Percentiles rank a stretch among this genome's conserved stretches.
Conservation (phyloP, 2,797 vertebrate species). For the Chaenodraco wilsoni region DNA sequence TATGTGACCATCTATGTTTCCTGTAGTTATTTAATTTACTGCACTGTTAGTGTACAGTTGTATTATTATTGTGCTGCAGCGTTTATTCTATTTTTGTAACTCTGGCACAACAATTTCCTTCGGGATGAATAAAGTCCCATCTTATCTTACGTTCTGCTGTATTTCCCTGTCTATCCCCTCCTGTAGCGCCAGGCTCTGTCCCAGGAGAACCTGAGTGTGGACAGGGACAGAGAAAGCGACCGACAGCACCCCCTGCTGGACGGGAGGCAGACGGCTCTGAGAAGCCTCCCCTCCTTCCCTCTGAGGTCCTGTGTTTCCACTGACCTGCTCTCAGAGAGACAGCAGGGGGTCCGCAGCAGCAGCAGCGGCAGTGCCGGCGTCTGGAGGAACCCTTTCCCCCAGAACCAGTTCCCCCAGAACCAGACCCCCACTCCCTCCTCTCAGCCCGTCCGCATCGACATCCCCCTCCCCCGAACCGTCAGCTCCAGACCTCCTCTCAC, state of each 20-base stretch:
- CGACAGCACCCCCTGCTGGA: constrained; percentile 76
- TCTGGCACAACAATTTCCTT: no score
- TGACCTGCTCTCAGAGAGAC: constrained; percentile 82
- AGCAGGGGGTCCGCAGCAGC: constrained; percentile 78
- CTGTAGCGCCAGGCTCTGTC: constrained; percentile 87
- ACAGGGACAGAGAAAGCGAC: constrained; percentile 54
- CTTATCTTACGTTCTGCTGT: no score
- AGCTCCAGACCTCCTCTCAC: constrained; percentile 75
- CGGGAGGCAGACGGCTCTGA: constrained; percentile 67
- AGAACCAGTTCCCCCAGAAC: constrained; percentile 82
- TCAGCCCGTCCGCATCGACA: constrained; percentile 79
- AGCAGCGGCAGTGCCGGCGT: constrained; percentile 84
- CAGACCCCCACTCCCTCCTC: constrained; percentile 62
- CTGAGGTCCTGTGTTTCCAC: constrained; percentile 85
- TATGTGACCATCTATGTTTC: no score
- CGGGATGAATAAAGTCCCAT: no score
- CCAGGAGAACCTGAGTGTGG: constrained; percentile 88
- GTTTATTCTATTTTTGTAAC: no score
- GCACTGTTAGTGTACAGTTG: no score
- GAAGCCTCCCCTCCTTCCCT: constrained; percentile 77
- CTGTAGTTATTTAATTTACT: no score
- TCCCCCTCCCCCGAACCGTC: constrained; percentile 74
- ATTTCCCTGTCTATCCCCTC: background rate
- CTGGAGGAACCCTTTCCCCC: constrained; percentile 87
- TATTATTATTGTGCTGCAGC: no score